Evolutionary conservation across 2,888 invertebrate genomes (phyloP), one percentile per base, ranked within the genome.

Genomic region (Mactromeris polynyma): DNA sequence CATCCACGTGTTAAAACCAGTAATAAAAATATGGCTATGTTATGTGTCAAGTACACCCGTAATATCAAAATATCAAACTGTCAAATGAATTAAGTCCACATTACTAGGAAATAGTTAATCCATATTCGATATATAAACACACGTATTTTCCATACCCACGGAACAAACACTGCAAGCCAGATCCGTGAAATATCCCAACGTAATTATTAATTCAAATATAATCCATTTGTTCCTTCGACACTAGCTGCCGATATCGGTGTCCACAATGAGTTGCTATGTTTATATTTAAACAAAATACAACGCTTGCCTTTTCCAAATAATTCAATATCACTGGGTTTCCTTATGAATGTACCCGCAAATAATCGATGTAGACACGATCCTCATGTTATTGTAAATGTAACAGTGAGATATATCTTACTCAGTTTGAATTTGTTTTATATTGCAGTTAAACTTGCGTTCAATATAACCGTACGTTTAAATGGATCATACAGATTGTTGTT

Each of bases 221-320:
- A 26, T 64, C 58, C 58, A 64, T 64, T 64, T 26, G 26, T 64
- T 9, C n/a, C 58, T 64, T 64, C 58, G 9, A 64, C n/a, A 26
- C 26, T 7, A 26, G 11, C 58, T 9, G 26, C 26, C 3, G 1
- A 64, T 7, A n/a, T 26, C 58, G 73, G 31, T 26, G n/a, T 17
- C n/a, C 6, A 73, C 73, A 73, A 17, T 33, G 17, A 73, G 73
- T 33, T 73, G 33, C 36, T 73, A 73, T 73, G 73, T 73, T 73
- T 33, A 73, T 26, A 33, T 73, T 73, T 17, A 26, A 36, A 36
- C 31, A 73, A 17, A 33, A 36, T 26, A 73, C 36, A 7, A 1
- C 36, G 73, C 36, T 36, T 73, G 73, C 73, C 73, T 26, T 73
- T 73, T 73, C 36, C 19, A 36, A 33, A 73, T 17, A 73, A 36